A percentile compares a stretch with the other conserved stretches of the same genome.
Conservation (phyloP, 2,113 vertebrate genomes). For the Sisor rabdophorus region DNA sequence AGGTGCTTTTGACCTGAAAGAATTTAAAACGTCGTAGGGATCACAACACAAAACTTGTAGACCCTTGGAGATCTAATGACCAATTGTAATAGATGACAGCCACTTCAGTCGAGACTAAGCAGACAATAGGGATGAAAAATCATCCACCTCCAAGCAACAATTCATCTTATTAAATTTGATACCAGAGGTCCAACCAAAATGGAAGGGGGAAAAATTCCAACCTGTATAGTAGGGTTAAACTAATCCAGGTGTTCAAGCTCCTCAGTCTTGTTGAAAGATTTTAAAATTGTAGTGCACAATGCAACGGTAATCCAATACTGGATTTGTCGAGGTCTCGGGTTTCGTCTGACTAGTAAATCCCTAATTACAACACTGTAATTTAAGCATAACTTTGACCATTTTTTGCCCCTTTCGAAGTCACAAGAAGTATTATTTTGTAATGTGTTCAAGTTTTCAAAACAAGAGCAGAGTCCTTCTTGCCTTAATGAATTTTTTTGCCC, state of each 20-base stretch:
- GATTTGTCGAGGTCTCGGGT: conserved; percentile 46
- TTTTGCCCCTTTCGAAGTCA: conserved; percentile 3
- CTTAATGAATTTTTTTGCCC: conserved; percentile 35
- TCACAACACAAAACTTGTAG: conserved; percentile 50
- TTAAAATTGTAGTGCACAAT: conserved; percentile 53
- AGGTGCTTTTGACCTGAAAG: conserved; percentile 46
- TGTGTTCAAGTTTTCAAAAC: conserved; percentile 28
- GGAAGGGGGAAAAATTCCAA: conserved; percentile 13
- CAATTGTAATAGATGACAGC: conserved; percentile 55
- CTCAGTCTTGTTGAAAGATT: conserved; percentile 56
- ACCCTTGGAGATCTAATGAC: conserved; percentile 44
- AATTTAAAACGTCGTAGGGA: conserved; percentile 50
- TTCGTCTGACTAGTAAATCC: conserved; percentile 35
- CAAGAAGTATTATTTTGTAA: not conserved
- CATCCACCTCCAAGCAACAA: conserved; percentile 35
- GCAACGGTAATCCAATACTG: conserved; percentile 57
- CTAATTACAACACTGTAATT: conserved; percentile 28
- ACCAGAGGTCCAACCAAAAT: conserved; percentile 33
- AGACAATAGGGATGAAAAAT: conserved; percentile 46
- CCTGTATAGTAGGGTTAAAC: conserved; percentile 43
- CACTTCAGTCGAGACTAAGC: conserved; percentile 51
- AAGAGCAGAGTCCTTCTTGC: conserved; percentile 23
- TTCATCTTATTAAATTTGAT: conserved; percentile 48
- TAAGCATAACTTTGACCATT: conserved; percentile 26
- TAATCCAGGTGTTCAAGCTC: conserved; percentile 51